These are phyloP conservation scores for Oncorhynchus kisutch DNA, from an alignment of 2,113 vertebrate genomes.

Conservation along the genomic window DNA sequence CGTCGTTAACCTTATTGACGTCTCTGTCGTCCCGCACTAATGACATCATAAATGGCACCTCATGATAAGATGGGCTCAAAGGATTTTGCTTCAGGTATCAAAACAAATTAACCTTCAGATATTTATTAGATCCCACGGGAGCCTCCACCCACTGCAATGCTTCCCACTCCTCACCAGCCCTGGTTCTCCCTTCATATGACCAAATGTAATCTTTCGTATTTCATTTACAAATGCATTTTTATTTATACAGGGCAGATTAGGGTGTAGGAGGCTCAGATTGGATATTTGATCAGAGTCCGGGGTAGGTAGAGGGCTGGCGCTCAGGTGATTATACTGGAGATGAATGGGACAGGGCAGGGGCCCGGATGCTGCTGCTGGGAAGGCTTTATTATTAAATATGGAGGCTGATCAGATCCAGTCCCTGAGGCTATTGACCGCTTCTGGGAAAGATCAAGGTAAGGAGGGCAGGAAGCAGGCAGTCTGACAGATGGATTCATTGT, in stretches of 20 bases:
- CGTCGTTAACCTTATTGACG: slow-evolving; percentile 48
- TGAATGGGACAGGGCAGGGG: slow-evolving; percentile 50
- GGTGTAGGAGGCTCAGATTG: slow-evolving; percentile 46
- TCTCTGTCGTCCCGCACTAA: slow-evolving; percentile 21
- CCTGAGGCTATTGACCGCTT: slow-evolving; percentile 50
- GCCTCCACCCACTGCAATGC: slow-evolving; percentile 14
- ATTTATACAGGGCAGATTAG: slow-evolving; percentile 59
- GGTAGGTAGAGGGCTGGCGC: slow-evolving; percentile 16
- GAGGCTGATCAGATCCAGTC: slow-evolving; percentile 52
- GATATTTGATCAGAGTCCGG: slow-evolving; percentile 52
- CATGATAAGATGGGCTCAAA: slow-evolving; percentile 53
- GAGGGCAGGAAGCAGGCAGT: slow-evolving; percentile 32
- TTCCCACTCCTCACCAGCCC: slow-evolving; percentile 12
- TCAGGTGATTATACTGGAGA: slow-evolving; percentile 58
- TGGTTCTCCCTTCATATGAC: slow-evolving; percentile 40
- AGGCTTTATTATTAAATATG: slow-evolving; percentile 63
- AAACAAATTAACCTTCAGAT: slow-evolving; percentile 69
- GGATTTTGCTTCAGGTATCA: slow-evolving; percentile 61
- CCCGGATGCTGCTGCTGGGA: slow-evolving; percentile 27
- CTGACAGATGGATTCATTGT: slow-evolving; percentile 59
- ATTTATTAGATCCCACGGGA: slow-evolving; percentile 45
- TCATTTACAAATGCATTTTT: slow-evolving; percentile 65
- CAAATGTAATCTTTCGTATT: slow-evolving; percentile 63
- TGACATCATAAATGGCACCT: slow-evolving; percentile 45
- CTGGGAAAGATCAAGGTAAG: slow-evolving; percentile 47